Evolutionary conservation across 1,140 invertebrate species (phyloP), one percentile per base, ranked within the genome.

Genomic region (Drosophila funebris): DNA sequence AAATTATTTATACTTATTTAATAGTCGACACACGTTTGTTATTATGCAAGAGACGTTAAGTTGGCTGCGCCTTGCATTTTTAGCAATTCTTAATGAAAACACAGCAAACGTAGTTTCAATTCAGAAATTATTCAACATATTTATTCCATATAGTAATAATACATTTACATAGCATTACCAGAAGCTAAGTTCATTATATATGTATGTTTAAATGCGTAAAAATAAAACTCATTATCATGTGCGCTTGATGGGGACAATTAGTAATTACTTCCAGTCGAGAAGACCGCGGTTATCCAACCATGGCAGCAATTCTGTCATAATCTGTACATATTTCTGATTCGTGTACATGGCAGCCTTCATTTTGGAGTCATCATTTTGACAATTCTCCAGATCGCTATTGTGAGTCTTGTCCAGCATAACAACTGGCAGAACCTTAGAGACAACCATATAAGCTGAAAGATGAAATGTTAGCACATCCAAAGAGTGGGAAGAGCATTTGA

Each of bases 271-370:
- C 83, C 80, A 91, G 73, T 91, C 90, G 39, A 91, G 72, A 22
- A 90, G 54, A 3, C 90, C 90, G 27, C 88, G 84, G 61, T 91
- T 91, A 66, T 91, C 88, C 78, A 91, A 76, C 88, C 88, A 91
- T 57, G 90, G 90, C 18, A 91, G 53, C 39, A 91, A 48, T 39
- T 87, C 84, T 16, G 71, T 58, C 78, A 91, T 88, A 16, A 74
- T 78, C 57, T 90, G 73, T 7, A 90, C 74, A 63, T 91, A 91
- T 46, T 90, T 91, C 31, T 54, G 84, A 56, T 91, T 91, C 44
- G 67, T 83, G 48, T 83, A 91, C 90, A 91, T 91, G 27, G 77
- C 74, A 18, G 16, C 41, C 53, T 88, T 91, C 62, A 91, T 50
- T 72, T 91, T 91, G 6, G 76, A 73, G 31, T 90, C 90, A 53